Percentiles rank a stretch among this genome's conserved stretches.
Evolutionary conservation across 2,888 invertebrate species (phyloP).

Genomic region (Crepidodera aurea): DNA sequence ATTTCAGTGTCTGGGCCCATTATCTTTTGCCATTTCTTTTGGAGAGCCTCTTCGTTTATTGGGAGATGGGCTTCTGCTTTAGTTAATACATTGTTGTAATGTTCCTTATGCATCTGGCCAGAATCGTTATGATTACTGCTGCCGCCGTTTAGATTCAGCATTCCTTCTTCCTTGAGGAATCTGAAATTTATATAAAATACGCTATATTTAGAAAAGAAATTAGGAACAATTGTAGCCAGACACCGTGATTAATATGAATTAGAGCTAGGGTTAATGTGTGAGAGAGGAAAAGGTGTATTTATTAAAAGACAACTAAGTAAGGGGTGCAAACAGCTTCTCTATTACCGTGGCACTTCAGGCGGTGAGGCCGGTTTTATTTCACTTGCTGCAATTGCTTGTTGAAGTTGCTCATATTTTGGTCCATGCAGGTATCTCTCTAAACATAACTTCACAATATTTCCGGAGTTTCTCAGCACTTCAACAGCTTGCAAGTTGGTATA

Average conservation of each 20-base stretch:
- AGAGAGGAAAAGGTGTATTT: slow-evolving; percentile 44
- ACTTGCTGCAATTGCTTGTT: slow-evolving; percentile 86
- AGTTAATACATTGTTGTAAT: slow-evolving; percentile 52
- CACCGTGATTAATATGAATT: slow-evolving; percentile 48
- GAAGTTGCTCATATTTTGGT: slow-evolving; percentile 87
- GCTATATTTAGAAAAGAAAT: slow-evolving; percentile 47
- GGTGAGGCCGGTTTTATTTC: slow-evolving; percentile 71
- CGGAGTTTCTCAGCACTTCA: slow-evolving; percentile 93
- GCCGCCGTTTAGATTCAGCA: slow-evolving; percentile 50
- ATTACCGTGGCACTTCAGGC: slow-evolving; percentile 66
- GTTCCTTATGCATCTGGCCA: slow-evolving; percentile 55
- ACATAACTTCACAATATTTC: slow-evolving; percentile 86
- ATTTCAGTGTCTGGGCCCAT: slow-evolving; percentile 81
- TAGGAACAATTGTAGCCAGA: slow-evolving; percentile 45
- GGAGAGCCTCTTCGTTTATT: slow-evolving; percentile 76
- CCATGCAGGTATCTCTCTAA: slow-evolving; percentile 90
- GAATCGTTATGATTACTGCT: slow-evolving; percentile 50
- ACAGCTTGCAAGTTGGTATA: slow-evolving; percentile 98
- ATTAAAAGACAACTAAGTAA: slow-evolving; percentile 51
- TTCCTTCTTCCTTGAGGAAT: slow-evolving; percentile 59
- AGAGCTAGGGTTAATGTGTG: slow-evolving; percentile 43
- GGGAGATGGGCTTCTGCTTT: slow-evolving; percentile 43
- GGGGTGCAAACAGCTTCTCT: slow-evolving; percentile 51
- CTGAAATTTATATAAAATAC: slow-evolving; percentile 59
- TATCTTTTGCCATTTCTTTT: slow-evolving; percentile 83